Evolutionary conservation across 2,888 invertebrate species (phyloP), one percentile per base, ranked within the genome.

Genomic region (Rhabditoides inermis): DNA sequence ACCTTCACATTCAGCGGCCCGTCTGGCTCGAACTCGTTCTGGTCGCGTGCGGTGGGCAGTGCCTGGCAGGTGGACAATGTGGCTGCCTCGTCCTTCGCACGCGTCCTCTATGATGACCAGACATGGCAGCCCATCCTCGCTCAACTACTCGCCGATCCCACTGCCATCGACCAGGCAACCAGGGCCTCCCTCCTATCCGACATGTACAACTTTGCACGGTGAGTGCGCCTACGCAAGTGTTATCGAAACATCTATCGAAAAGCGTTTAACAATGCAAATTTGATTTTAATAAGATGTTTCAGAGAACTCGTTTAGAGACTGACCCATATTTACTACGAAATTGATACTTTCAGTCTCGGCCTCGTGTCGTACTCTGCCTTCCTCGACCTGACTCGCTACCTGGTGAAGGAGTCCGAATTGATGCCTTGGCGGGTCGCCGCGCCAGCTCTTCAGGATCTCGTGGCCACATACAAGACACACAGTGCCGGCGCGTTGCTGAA

Each of bases 181-280:
- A 45, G 58, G 30, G 58, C 58, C 3, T 54, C 55, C 54, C 51
- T 58, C 35, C 22, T 58, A 1, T 54, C 54, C 41, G 58, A 58
- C 40, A 53, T 54, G 4, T 44, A 37, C 20, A 51, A 50, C 32
- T 58, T 58, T 45, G 53, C 27, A n/a, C 32, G 42, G 54, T 51
- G 22, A 30, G 48, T 45, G n/a, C n/a, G n/a, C n/a, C n/a, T n/a
- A n/a, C n/a, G n/a, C n/a, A n/a, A n/a, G n/a, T n/a, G n/a, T n/a
- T n/a, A n/a, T n/a, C n/a, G n/a, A n/a, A n/a, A n/a, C n/a, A n/a
- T n/a, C n/a, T n/a, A n/a, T 22, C 3, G 15, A 39, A 18, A 3
- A 22, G n/a, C 2, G 28, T 26, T 36, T 45, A 2, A 20, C 22
- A 30, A 25, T 25, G 23, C 22, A 25, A 36, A 23, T 2, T 23